These are phyloP conservation scores for Agonopterix alstromeriana DNA, from an alignment of 2,888 invertebrate species.

Conservation along the genomic window DNA sequence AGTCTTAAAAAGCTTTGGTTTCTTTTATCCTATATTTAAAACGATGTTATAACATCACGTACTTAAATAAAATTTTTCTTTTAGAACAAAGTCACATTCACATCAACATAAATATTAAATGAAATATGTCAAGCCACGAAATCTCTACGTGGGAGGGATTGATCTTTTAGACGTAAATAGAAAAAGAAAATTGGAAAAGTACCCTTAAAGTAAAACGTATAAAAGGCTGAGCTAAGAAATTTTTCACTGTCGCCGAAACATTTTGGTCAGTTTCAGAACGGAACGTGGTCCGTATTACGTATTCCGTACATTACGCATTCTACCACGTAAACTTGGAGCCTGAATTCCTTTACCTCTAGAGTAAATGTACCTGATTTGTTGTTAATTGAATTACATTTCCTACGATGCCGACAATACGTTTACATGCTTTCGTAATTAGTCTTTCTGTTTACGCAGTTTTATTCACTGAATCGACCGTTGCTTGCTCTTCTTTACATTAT, in stretches of 20 bases:
- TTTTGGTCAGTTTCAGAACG: constrained; percentile 37
- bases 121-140: background rate
- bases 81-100: no score
- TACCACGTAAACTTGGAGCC: background rate
- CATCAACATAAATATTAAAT: background rate
- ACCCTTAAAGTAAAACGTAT: constrained; percentile 31
- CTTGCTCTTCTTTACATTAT: no score
- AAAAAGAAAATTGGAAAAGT: constrained; percentile 1
- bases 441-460: no score
- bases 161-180: background rate
- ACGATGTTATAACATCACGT: no score
- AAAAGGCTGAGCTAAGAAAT: constrained; percentile 43
- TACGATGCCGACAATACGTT: no score
- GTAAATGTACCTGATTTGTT: background rate
- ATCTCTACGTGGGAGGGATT: background rate
- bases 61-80: no score
- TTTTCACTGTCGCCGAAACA: constrained; percentile 51
- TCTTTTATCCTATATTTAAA: no score
- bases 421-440: no score
- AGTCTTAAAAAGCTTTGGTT: no score
- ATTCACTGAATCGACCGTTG: no score
- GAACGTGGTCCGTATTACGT: constrained; percentile 47
- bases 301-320: constrained; percentile 10
- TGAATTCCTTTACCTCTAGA: constrained; percentile 1
- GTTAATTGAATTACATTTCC: no score